These are phyloP conservation scores for Neodiprion virginianus DNA, from an alignment of 1,140 invertebrate species.

Conservation along the genomic window DNA sequence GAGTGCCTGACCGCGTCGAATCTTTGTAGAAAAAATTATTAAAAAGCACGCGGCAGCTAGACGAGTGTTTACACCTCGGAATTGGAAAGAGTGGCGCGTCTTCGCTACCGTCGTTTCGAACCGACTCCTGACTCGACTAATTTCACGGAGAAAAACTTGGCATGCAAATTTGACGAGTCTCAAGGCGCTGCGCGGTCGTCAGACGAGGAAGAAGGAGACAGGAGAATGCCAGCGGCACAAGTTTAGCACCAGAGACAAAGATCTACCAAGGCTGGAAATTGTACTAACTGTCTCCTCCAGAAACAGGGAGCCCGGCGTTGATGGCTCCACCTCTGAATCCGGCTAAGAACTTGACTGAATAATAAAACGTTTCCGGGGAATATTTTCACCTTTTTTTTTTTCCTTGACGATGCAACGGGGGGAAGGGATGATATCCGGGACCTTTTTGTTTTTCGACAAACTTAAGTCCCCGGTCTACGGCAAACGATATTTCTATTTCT, in stretches of 20 bases:
- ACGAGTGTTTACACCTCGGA: background rate
- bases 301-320: background rate
- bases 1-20: too few species aligned
- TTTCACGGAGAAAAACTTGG: slow-evolving; percentile 2
- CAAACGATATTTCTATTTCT: background rate
- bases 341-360: background rate
- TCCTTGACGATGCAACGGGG: background rate
- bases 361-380: slow-evolving; percentile 7
- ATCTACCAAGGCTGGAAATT: background rate
- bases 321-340: background rate
- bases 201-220: background rate
- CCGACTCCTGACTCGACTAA: background rate
- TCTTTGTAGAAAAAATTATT: too few species aligned
- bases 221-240: background rate
- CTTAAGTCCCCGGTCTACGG: background rate
- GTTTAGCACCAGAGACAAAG: background rate
- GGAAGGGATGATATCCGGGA: slow-evolving; percentile 2
- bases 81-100: background rate
- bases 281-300: slow-evolving; percentile 10
- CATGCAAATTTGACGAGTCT: slow-evolving; percentile 5
- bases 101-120: background rate
- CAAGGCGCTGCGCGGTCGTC: background rate
- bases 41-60: background rate
- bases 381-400: background rate
- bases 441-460: slow-evolving; percentile 18